A percentile compares a stretch with the other conserved stretches of the same genome.
Evolutionary conservation across 2,797 vertebrate species (phyloP).

Genomic region (Periparus ater): DNA sequence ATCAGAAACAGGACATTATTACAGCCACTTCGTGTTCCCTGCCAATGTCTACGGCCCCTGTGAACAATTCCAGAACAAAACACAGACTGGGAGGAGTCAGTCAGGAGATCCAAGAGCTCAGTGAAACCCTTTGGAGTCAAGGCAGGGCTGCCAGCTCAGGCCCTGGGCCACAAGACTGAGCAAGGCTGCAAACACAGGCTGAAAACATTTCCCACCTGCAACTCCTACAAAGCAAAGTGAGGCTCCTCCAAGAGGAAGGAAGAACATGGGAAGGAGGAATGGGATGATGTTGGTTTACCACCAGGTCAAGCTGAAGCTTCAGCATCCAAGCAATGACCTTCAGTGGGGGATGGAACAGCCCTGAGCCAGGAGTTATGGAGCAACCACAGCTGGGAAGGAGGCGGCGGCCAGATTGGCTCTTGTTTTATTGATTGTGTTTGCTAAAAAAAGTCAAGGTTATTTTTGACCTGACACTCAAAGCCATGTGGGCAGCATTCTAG

Average conservation of each 20-base stretch:
- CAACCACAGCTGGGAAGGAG: slow-evolving; percentile 45
- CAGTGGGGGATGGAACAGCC: neutral
- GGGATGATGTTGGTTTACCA: neutral
- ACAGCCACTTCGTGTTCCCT: neutral
- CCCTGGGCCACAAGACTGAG: neutral
- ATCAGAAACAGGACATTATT: neutral
- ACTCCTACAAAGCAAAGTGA: neutral
- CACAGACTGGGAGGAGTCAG: neutral
- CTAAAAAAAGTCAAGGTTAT: slow-evolving; percentile 55
- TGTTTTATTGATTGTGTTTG: slow-evolving; percentile 49
- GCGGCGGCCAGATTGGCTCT: slow-evolving; percentile 8
- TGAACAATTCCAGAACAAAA: neutral
- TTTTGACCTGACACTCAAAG: slow-evolving; percentile 48
- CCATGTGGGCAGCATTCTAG: slow-evolving; percentile 8
- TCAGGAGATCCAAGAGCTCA: neutral
- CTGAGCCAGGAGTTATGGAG: neutral
- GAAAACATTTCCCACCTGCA: neutral
- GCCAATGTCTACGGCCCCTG: neutral
- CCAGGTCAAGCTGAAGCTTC: neutral
- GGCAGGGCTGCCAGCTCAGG: neutral
- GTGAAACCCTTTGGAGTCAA: neutral
- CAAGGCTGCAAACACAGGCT: neutral
- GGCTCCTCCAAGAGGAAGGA: neutral
- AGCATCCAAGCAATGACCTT: neutral
- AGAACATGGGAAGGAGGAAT: neutral